Evolutionary conservation across 2,797 vertebrate genomes (phyloP), one percentile per base, ranked within the genome.

Genomic region (Hybognathus amarus): DNA sequence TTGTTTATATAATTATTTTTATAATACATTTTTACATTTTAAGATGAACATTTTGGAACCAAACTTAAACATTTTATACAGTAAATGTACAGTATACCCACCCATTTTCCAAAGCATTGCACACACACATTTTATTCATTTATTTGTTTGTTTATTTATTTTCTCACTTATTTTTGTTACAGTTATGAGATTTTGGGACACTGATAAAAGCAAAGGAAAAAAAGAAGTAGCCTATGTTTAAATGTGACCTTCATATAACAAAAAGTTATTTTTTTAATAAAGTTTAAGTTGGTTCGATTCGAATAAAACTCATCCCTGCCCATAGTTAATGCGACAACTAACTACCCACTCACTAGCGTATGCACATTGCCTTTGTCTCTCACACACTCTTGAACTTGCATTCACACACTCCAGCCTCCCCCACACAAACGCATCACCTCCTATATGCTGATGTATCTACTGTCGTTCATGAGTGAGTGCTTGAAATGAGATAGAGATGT

Each of bases 401-500:
- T 22, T 24, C 69, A n/a, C 80, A 42, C 76, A 52, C 63, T 77
- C n/a, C 50, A 63, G 74, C 78, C 54, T 82, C 68, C 47, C 64
- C 76, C 77, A 83, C 83, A 78, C 59, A 80, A 84, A 80, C 67
- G 77, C 73, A 81, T 86, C n/a, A 30, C 33, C 52, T 78, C 70
- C 87, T 87, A 89, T 87, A 83, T 80, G 75, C 45, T 5, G 83
- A 89, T 87, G 52, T 88, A 89, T 89, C 84, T 81, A 59, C 83
- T 83, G 79, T 85, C 80, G 13, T 67, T 59, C 79, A 67, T 79
- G 63, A 64, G 77, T 73, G 80, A 56, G 66, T 67, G 66, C 70
- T 75, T 76, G 80, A 82, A 82, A 82, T 83, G 64, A 82, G 73
- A 87, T 52, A 80, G 85, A 83, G 79, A 67, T 83, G 78, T 59